Evolutionary conservation across 2,113 vertebrate species (phyloP), one percentile per base, ranked within the genome.

Genomic region (Microtus richardsoni): DNA sequence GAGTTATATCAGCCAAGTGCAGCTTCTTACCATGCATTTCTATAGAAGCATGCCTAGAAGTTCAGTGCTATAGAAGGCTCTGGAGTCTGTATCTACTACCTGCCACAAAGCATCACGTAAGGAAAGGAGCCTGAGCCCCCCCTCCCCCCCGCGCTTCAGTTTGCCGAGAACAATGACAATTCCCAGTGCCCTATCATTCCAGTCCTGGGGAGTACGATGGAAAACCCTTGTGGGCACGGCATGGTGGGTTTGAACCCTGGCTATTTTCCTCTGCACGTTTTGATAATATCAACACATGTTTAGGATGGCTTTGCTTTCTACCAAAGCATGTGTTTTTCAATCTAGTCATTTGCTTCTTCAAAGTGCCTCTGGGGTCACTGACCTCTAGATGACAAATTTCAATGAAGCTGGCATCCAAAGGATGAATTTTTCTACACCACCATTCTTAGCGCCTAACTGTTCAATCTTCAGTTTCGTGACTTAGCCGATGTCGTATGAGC

Each of bases 301-400:
- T 70, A 94, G 7, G 22, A 79, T 79, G 9, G 60, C 26, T 93
- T 75, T 14, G 10, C 52, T 92, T 91, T 85, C 80, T 11, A 68
- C 24, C 86, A 64, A 91, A 92, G 36, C 26, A 75, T 5, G 2
- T 7, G 84, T 92, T 93, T 97, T 66, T 94, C 54, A 87, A 92
- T 74, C 79, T 84, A 96, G 74, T 22, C 13, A 49, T 12, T 0
- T 36, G 26, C 13, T 62, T 95, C 41, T 28, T 21, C 52, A 62
- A 77, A 88, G 1, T 64, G 54, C 22, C 36, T 91, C 85, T 89
- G 36, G 77, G 30, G 41, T 68, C 26, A 83, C 36, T 78, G 64
- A 83, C 1, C 44, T 22, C 7, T 1, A 68, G 19, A 1, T 64
- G 36, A 82, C 22, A 82, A 62, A 85, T 19, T 33, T n/a, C 68